phyloP scores from a whole-genome alignment of 2,888 invertebrate genomes.

The Hecatera dysodea region DNA sequence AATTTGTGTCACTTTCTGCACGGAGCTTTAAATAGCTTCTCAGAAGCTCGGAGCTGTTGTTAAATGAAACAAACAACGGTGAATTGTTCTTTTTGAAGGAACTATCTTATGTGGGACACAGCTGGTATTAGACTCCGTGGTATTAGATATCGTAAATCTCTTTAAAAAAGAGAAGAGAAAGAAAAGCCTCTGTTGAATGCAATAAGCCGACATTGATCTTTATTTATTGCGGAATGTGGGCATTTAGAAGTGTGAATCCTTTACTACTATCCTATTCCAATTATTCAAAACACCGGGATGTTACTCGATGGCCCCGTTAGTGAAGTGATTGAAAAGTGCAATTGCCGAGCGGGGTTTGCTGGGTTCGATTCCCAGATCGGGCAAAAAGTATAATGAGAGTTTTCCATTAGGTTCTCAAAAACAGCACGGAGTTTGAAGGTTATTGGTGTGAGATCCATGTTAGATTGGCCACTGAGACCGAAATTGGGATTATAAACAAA shows the following conservation, averaged over 20 bases:
- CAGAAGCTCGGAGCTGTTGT: conserved; percentile 5
- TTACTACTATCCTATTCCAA: no score
- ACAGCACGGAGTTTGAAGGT: no score
- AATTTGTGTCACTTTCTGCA: conserved; percentile 21
- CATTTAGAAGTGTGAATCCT: not conserved
- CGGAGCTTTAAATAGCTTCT: conserved; percentile 27
- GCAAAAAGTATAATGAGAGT: not conserved
- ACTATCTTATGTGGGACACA: not conserved
- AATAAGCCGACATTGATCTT: conserved; percentile 35
- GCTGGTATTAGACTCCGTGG: conserved; percentile 10
- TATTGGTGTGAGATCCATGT: no score
- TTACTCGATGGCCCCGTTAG: not conserved
- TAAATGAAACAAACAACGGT: conserved; percentile 35
- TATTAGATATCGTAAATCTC: conserved; percentile 39
- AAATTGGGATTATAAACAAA: no score
- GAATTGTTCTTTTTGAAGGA: conserved; percentile 27
- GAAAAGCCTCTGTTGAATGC: not conserved
- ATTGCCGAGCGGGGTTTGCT: not conserved
- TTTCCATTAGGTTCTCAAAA: no score
- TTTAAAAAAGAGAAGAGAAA: conserved; percentile 18
- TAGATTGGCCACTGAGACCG: not conserved
- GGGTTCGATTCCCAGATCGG: not conserved
- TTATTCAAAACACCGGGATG: not conserved
- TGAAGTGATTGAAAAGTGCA: not conserved
- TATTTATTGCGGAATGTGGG: not conserved